Evolutionary conservation across 1,140 invertebrate genomes (phyloP), one percentile per base, ranked within the genome.

Genomic region (Bombus polaris): DNA sequence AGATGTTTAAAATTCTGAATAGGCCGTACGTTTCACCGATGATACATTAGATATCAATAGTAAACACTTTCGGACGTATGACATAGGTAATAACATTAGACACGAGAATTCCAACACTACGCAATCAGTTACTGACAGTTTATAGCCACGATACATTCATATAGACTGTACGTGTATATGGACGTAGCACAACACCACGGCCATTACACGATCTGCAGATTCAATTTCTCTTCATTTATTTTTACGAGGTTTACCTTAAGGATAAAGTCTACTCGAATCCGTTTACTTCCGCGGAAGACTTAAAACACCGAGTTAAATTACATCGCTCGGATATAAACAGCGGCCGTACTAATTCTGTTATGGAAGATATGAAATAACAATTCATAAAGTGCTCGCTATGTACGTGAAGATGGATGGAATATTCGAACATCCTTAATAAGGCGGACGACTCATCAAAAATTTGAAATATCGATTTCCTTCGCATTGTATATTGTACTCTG

Each of bases 151-250:
- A 62, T 62, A 62, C 13, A 62, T n/a, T 62, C 28, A 62, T n/a
- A 13, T 0, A 53, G 18, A 8, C 18, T 22, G 47, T 62, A 12
- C 1, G 0, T 4, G 25, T 62, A 13, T n/a, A 13, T 1, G 15
- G 1, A 18, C 47, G 47, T 18, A 18, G 47, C 47, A 62, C 12
- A 62, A n/a, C 22, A n/a, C 10, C 25, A 62, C 25, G 3, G 59
- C 28, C 59, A 62, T 28, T 0, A n/a, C 59, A 5, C 10, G 0
- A n/a, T 62, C 28, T n/a, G 0, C 28, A n/a, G 1, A 1, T n/a
- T 62, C 28, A 5, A 62, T 62, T 62, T 12, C 59, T n/a, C 59
- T 13, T n/a, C 3, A n/a, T 62, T n/a, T 62, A 10, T 62, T 62
- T 62, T 62, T 5, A 62, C 12, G 0, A 62, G 12, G 3, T n/a